Evolutionary conservation across 2,888 invertebrate genomes (phyloP), one percentile per base, ranked within the genome.

Genomic region (Bombylius discolor): DNA sequence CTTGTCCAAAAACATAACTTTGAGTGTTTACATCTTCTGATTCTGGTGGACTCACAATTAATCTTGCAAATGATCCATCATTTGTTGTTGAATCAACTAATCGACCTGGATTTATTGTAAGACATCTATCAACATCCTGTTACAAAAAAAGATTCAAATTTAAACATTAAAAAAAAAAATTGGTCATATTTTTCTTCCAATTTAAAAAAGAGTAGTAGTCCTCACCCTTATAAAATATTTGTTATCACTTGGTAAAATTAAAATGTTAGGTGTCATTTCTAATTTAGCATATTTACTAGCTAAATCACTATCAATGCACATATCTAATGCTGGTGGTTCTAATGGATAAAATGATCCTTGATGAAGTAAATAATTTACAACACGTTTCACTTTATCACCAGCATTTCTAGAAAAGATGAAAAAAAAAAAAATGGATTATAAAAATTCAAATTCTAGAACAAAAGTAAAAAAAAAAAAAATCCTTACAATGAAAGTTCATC

Each of bases 91-190:
- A 23, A 39, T 90, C 91, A 0, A 84, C 78, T 54, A 94, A 69
- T 58, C 85, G 81, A 63, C 91, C 93, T 0, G 95, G 93, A 76
- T 96, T 96, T 31, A 95, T 76, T 12, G 89, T 85, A 39, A 91
- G 76, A 64, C 87, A 87, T 3, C 84, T 87, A 64, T 84, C 81
- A 31, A 91, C 80, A 63, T 85, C 81, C 87, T 91, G 77, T n/a
- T n/a, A n/a, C 13, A 79, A 77, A 64, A 60, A 58, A 13, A 48
- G 9, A 14, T 2, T 9, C n/a, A 34, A 49, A 34, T n/a, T 11
- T 32, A 32, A 44, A 54, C 32, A 32, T 48, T 31, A 32, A 23
- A 23, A 23, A 23, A 23, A 23, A 23, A 23, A 23, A 23, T 23
- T 23, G 23, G 23, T 23, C 2, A 23, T 23, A 23, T 23, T 44